These are phyloP conservation scores for Rousettus leschenaultii DNA, from an alignment of 2,113 vertebrate species.

Conservation along the genomic window DNA sequence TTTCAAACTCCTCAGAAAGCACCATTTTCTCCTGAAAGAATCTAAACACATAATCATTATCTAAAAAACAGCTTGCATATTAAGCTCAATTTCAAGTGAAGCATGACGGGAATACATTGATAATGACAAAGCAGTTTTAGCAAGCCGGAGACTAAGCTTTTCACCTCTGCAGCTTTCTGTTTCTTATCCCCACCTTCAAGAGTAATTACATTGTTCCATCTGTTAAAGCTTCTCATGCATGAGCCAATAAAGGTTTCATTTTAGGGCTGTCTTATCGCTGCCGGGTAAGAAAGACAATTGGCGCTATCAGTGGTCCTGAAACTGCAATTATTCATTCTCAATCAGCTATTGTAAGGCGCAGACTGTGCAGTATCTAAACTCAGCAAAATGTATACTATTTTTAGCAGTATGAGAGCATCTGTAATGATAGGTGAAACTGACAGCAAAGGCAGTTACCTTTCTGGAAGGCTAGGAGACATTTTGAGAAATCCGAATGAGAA, in stretches of 20 bases:
- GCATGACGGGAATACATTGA: not conserved
- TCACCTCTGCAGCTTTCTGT: not conserved
- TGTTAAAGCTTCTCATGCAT: not conserved
- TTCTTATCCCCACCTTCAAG: conserved; percentile 22
- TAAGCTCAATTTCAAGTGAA: conserved; percentile 28
- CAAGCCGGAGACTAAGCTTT: conserved; percentile 10
- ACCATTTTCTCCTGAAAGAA: not conserved
- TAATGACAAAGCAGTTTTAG: conserved; percentile 70
- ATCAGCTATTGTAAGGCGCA: not conserved
- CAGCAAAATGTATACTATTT: not conserved
- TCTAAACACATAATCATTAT: not conserved
- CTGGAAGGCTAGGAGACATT: conserved; percentile 47
- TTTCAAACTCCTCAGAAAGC: not conserved
- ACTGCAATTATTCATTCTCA: conserved; percentile 55
- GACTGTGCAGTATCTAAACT: not conserved
- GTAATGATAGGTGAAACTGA: not conserved
- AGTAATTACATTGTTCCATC: not conserved
- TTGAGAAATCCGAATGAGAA: conserved; percentile 24
- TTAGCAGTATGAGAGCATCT: not conserved
- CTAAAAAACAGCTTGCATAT: not conserved
- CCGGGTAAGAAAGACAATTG: conserved; percentile 3
- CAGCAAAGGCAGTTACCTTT: conserved; percentile 9
- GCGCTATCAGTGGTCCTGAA: conserved; percentile 75
- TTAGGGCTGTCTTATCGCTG: not conserved
- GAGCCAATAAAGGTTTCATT: conserved; percentile 9